Evolutionary conservation across 2,797 vertebrate genomes (phyloP), one percentile per base, ranked within the genome.

Genomic region (Hephaestus fuliginosus): DNA sequence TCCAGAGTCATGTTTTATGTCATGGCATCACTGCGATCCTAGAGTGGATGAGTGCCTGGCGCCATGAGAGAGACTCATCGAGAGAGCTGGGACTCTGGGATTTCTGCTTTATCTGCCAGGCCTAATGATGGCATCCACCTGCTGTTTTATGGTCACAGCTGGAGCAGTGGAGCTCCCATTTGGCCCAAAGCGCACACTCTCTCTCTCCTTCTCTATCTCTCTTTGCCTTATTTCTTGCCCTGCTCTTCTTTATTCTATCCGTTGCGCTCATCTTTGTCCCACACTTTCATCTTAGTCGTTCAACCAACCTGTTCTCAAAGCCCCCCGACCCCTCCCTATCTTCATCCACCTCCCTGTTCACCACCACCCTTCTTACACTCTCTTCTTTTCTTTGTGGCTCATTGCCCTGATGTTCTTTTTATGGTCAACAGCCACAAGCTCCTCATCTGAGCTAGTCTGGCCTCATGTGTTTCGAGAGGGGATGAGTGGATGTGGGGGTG

Each of bases 61-160:
- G 94, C 96, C 96, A 95, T 95, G 95, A 96, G 95, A 96, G 96
- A 96, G 95, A 96, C 93, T 94, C 96, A 95, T 94, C 92, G 80
- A 95, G 95, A 91, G 95, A 95, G 95, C 95, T 91, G 86, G 90
- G 87, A 84, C 84, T 92, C 86, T 84, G 88, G 87, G 82, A 96
- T 96, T 96, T 96, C 94, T 95, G 96, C 96, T 96, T 97, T 97
- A 96, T 98, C 97, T 97, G 97, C 97, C 96, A 96, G 96, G 95
- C 96, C 96, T 98, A 97, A 98, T 98, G 97, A 97, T 96, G 96
- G 96, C 96, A 94, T 97, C 97, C 98, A 98, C 97, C 97, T 98
- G 97, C 98, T 98, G 98, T 98, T 98, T 98, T 97, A 98, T 97
- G 97, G 97, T 96, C 97, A 96, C 97, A 98, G 97, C 97, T 97